Conservation (phyloP, 1,140 invertebrate species). For the Monochamus saltuarius region DNA sequence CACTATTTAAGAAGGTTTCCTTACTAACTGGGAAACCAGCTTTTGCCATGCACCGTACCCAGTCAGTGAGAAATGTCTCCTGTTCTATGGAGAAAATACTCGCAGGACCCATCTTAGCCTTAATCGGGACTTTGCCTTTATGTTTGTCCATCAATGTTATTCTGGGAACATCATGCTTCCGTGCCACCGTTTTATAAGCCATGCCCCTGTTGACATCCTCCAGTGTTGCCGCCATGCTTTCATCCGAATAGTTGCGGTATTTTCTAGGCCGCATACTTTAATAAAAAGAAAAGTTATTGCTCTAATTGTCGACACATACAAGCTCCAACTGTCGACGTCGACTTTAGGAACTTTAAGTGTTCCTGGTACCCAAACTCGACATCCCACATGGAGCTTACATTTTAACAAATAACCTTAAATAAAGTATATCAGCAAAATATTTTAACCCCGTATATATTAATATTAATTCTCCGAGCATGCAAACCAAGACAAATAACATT, state of each 20-base stretch:
- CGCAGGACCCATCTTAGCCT: not conserved
- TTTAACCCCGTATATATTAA: too few relatives aligned
- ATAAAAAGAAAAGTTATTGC: not conserved
- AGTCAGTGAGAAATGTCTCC: not conserved
- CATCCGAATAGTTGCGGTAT: constrained; percentile 6
- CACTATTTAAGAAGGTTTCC: constrained; percentile 7
- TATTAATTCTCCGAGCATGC: too few relatives aligned
- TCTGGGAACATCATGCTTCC: constrained; percentile 3
- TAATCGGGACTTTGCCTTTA: constrained; percentile 5
- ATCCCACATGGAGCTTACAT: too few relatives aligned
- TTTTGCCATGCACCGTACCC: not conserved
- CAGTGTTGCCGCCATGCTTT: constrained; percentile 3
- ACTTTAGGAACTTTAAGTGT: too few relatives aligned
- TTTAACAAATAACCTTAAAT: too few relatives aligned
- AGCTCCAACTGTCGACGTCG: too few relatives aligned
- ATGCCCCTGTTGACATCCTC: not conserved
- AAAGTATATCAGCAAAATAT: too few relatives aligned
- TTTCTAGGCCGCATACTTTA: constrained; percentile 2
- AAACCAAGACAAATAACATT: too few relatives aligned
- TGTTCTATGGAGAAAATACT: not conserved
- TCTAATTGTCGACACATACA: constrained; percentile 1
- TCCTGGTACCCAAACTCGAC: too few relatives aligned
- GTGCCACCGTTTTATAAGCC: not conserved
- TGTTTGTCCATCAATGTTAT: constrained; percentile 12
- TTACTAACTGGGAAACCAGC: not conserved